These are phyloP conservation scores for Rhysida immarginata DNA, from an alignment of 1,140 invertebrate genomes.

Conservation along the genomic window DNA sequence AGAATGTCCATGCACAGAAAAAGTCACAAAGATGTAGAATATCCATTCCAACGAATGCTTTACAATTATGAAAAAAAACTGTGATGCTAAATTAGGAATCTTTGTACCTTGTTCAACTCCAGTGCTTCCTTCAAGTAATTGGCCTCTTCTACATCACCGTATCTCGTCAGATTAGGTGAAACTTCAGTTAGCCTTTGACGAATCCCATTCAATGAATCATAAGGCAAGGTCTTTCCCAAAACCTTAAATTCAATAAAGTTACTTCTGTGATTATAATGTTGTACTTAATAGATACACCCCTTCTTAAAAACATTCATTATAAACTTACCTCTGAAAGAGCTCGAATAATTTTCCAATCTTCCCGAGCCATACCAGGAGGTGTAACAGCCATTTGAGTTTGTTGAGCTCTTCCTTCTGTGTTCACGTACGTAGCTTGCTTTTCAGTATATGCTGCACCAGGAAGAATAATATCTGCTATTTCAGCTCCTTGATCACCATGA, in stretches of 20 bases:
- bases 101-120: constrained; percentile 42
- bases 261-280: no score
- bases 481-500: constrained; percentile 87
- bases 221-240: constrained; percentile 67
- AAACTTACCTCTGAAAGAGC: constrained; percentile 62
- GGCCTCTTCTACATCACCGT: constrained; percentile 64
- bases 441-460: constrained; percentile 98
- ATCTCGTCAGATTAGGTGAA: constrained; percentile 71
- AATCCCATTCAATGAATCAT: constrained; percentile 76
- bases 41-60: no score
- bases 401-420: constrained; percentile 94
- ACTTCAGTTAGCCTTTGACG: constrained; percentile 63
- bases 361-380: constrained; percentile 80
- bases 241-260: no score
- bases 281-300: background rate
- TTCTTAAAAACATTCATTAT: background rate
- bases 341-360: constrained; percentile 97
- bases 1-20: no score
- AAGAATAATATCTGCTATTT: constrained; percentile 81
- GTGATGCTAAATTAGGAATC: no score
- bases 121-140: constrained; percentile 65
- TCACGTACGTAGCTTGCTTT: constrained; percentile 91
- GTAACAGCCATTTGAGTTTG: constrained; percentile 78
- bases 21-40: no score
- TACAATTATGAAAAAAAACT: no score